Percentiles rank a stretch among this genome's conserved stretches.
Conservation (phyloP, 2,797 vertebrate genomes). For the Hephaestus fuliginosus region DNA sequence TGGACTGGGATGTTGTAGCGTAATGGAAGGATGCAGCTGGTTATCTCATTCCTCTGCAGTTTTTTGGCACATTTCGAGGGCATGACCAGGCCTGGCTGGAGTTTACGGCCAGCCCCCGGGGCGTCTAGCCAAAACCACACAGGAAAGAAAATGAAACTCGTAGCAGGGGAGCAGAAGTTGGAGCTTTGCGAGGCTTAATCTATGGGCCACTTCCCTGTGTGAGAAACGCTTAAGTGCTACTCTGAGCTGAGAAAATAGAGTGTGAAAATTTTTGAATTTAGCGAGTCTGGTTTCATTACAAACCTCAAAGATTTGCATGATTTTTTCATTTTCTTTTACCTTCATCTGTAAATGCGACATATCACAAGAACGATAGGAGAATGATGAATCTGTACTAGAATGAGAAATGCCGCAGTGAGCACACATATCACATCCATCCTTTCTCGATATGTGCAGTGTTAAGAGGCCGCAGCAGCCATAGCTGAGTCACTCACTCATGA, state of each 20-base stretch:
- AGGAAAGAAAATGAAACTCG: constrained; percentile 24
- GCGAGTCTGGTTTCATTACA: neutral
- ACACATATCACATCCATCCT: neutral
- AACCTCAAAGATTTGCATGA: neutral
- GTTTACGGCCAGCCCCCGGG: constrained; percentile 27
- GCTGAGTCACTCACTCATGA: neutral
- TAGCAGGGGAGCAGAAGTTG: neutral
- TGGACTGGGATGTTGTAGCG: neutral
- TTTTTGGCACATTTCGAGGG: constrained; percentile 37
- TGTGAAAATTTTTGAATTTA: constrained; percentile 10
- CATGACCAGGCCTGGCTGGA: constrained; percentile 25
- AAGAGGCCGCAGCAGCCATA: neutral
- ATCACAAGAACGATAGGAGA: neutral
- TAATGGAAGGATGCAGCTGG: constrained; percentile 2
- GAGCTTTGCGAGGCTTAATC: neutral
- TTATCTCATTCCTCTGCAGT: constrained; percentile 50
- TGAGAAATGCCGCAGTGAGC: constrained; percentile 3
- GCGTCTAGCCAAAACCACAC: constrained; percentile 39
- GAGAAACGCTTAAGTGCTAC: constrained; percentile 2
- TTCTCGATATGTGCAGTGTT: neutral
- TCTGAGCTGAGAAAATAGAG: neutral
- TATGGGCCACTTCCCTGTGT: neutral
- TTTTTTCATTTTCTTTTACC: neutral
- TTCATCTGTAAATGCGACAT: neutral
- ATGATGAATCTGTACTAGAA: neutral